A percentile compares a stretch with the other conserved stretches of the same genome.
Conservation (phyloP, 2,113 vertebrate species). For the Pedionomus torquatus region DNA sequence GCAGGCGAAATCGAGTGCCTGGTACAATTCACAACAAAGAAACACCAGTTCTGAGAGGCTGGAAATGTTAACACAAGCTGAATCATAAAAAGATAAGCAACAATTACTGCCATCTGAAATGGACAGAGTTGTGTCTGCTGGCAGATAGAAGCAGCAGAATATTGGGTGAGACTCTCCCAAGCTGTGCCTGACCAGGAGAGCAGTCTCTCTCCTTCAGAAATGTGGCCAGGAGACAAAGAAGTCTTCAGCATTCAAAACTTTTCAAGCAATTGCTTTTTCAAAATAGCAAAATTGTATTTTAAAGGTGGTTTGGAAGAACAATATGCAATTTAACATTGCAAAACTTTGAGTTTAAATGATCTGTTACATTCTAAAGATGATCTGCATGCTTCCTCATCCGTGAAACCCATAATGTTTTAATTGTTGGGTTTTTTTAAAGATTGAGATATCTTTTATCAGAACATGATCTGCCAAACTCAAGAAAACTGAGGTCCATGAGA, state of each 20-base stretch:
- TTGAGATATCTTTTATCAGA: not conserved
- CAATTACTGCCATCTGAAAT: not conserved
- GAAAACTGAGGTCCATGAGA: not conserved
- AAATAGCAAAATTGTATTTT: not conserved
- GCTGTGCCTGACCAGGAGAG: not conserved
- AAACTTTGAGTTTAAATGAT: not conserved
- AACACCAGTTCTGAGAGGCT: not conserved
- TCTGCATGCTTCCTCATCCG: not conserved
- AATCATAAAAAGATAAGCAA: not conserved
- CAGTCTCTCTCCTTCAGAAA: not conserved
- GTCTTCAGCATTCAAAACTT: not conserved
- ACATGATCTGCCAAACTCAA: not conserved
- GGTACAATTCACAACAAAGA: not conserved
- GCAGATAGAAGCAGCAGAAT: not conserved
- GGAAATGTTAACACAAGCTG: not conserved
- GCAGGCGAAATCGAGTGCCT: conserved; percentile 91
- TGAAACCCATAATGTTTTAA: not conserved
- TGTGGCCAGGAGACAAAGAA: not conserved
- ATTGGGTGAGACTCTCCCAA: not conserved
- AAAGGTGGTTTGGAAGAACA: not conserved
- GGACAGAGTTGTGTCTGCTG: not conserved
- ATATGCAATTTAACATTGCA: not conserved
- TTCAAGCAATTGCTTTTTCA: not conserved
- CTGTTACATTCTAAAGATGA: not conserved
- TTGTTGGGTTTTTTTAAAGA: not conserved